Base-by-base conservation (phyloP, 2,888 invertebrate genomes). In the Zele albiditarsus region DNA sequence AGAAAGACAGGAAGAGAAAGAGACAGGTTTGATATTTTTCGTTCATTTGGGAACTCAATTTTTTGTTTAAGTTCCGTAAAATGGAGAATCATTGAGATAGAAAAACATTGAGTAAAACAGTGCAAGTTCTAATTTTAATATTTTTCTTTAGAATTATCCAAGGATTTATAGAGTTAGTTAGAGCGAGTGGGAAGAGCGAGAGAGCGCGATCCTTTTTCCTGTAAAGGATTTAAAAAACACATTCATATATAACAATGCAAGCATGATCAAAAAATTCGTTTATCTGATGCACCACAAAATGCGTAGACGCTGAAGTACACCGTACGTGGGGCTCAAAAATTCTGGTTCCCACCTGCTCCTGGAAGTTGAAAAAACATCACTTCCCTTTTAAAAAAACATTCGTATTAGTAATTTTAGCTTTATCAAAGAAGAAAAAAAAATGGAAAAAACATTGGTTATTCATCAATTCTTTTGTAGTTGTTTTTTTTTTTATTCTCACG, bases 191-290 rank as follows among this genome's bases (percentile, higher is more conserved):
- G 77, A 74, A 83, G 86, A 86, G 82, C 82, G 86, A 87, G 86
- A 88, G 86, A 88, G 87, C 87, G 84, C 87, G 86, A 87, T 89
- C 87, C 86, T 87, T 78, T 75, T 89, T 89, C 89, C 89, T 89
- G 89, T 88, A 89, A 89, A 88, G 88, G 88, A 88, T 87, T 72
- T 87, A 87, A 89, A 89, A 89, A 88, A 85, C 86, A 89, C 88
- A 89, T 89, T 89, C 88, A 88, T 87, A 87, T 87, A 87, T 88
- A 88, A 88, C 87, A 87, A 71, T 87, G 88, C 89, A 90, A 90
- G 90, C 90, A 91, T 90, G 88, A 89, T 90, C 89, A 90, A 91
- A 91, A 91, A 91, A 84, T 86, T 78, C 74, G 84, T 83, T 85
- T 88, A 88, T 90, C 88, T 89, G 90, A 90, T 89, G 89, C 89